phyloP scores from a whole-genome alignment of 2,113 vertebrate genomes.

The Garra rufa region DNA sequence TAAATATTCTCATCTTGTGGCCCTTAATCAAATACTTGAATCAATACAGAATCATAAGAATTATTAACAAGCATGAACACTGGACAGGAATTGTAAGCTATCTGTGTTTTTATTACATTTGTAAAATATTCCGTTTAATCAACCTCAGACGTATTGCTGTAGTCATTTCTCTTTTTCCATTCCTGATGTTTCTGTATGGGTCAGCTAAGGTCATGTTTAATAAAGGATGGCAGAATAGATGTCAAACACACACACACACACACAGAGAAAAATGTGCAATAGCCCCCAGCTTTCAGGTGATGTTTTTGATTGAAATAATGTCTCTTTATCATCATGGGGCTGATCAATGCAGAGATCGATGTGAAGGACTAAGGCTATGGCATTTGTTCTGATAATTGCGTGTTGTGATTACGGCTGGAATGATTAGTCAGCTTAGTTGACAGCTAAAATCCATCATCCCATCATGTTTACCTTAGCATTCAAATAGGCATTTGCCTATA shows the following conservation, averaged over 20 bases:
- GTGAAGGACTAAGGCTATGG: neutral
- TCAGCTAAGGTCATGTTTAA: conserved; percentile 19
- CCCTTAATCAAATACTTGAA: conserved; percentile 19
- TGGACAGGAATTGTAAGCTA: neutral
- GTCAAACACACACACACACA: neutral
- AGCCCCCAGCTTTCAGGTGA: neutral
- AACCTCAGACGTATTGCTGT: neutral
- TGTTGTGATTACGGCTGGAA: conserved; percentile 27
- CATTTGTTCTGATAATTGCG: conserved; percentile 29
- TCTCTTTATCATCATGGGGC: neutral
- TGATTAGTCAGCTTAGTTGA: neutral
- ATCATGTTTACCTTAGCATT: neutral
- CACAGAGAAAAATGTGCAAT: neutral
- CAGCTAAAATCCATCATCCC: conserved; percentile 26
- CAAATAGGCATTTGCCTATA: neutral
- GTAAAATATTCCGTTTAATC: conserved; percentile 22
- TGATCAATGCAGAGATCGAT: conserved; percentile 22
- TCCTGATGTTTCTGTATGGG: conserved; percentile 1
- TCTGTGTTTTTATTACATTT: conserved; percentile 1
- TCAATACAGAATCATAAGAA: conserved; percentile 32
- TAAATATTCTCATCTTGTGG: neutral
- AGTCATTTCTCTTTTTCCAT: conserved; percentile 2
- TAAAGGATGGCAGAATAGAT: neutral
- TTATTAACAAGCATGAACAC: neutral
- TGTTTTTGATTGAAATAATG: conserved; percentile 21